Conservation (phyloP, 2,113 vertebrate genomes). For the Shinisaurus crocodilurus region DNA sequence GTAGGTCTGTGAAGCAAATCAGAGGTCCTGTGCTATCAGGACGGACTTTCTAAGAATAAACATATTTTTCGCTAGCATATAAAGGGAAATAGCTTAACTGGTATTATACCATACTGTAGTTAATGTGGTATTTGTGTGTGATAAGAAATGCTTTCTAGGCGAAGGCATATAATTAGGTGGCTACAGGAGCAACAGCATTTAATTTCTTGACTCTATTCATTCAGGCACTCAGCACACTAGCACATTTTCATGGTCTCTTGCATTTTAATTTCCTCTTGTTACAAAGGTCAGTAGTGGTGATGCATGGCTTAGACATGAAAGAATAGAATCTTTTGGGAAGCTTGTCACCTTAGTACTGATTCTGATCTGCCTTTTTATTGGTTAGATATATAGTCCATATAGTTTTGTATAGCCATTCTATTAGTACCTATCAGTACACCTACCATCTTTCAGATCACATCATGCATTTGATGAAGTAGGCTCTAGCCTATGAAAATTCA, state of each 20-base stretch:
- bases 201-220: slow-evolving; percentile 10
- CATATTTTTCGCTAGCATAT: background rate
- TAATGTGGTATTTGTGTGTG: background rate
- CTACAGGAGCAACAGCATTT: rapidly evolving
- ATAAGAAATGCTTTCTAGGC: background rate
- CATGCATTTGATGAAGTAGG: background rate
- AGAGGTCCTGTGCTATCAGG: background rate
- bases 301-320: slow-evolving; percentile 6
- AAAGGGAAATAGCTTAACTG: background rate
- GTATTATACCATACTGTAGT: background rate
- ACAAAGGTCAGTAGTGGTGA: slow-evolving; percentile 54
- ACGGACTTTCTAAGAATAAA: background rate
- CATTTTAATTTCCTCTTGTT: slow-evolving; percentile 47
- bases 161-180: slow-evolving; percentile 44
- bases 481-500: background rate
- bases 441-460: background rate
- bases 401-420: background rate
- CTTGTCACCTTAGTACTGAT: background rate
- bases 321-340: slow-evolving; percentile 31
- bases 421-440: background rate
- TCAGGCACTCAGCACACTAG: background rate
- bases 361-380: background rate
- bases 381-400: background rate
- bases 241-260: slow-evolving; percentile 41
- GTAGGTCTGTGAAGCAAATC: background rate